phyloP scores from a whole-genome alignment of 2,113 vertebrate species.

The Phoxinus phoxinus region DNA sequence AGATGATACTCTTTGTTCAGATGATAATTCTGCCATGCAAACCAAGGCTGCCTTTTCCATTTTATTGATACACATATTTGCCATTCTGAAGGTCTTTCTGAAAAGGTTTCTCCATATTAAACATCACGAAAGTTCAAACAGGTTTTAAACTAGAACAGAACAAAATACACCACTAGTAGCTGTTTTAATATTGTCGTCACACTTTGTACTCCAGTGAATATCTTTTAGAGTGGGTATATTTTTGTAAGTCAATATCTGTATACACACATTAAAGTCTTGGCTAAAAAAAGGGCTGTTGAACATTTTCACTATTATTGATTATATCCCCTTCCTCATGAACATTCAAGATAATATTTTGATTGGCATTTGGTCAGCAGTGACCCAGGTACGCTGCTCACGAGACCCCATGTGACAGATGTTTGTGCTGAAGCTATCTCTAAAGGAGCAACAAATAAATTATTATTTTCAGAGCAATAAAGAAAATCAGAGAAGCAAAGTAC shows the following conservation, averaged over 20 bases:
- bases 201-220: conserved; percentile 2
- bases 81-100: neutral
- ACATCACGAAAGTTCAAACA: neutral
- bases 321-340: neutral
- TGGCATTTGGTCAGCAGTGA: neutral
- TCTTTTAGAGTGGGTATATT: neutral
- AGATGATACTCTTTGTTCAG: neutral
- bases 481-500: conserved; percentile 6
- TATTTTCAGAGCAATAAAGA: conserved; percentile 5
- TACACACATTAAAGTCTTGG: neutral
- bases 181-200: neutral
- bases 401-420: neutral
- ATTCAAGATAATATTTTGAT: neutral
- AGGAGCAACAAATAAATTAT: neutral
- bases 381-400: neutral
- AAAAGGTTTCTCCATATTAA: conserved; percentile 1
- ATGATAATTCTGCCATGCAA: neutral
- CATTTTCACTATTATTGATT: neutral
- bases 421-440: neutral
- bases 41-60: neutral
- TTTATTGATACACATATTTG: neutral
- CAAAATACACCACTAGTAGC: neutral
- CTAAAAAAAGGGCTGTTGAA: neutral
- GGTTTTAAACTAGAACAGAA: neutral
- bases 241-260: neutral